Percentiles rank a stretch among this genome's conserved stretches.
Conservation (phyloP, 2,888 invertebrate species). For the Orthosia gothica region DNA sequence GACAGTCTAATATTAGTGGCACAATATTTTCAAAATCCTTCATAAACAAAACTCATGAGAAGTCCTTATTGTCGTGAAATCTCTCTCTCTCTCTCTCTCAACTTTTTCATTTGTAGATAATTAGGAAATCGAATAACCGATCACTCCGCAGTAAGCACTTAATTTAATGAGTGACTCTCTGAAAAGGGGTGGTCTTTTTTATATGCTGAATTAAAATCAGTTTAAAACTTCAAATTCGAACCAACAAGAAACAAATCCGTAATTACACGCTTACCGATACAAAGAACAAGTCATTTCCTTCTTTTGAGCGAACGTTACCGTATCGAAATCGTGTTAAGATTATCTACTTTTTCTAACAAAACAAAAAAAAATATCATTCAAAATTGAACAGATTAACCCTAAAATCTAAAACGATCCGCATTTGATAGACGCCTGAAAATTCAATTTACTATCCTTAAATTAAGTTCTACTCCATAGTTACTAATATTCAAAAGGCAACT, state of each 20-base stretch:
- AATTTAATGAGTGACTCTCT: conserved; percentile 23
- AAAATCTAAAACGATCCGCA: conserved; percentile 53
- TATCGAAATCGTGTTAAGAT: conserved; percentile 68
- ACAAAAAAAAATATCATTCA: conserved; percentile 41
- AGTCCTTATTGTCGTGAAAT: too few relatives aligned
- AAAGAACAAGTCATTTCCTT: conserved; percentile 86
- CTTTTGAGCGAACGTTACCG: conserved; percentile 73
- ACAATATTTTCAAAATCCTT: too few relatives aligned
- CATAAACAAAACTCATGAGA: neutral
- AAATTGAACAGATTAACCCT: conserved; percentile 54
- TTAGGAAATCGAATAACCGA: neutral
- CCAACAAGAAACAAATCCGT: conserved; percentile 81
- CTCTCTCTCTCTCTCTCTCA: too few relatives aligned
- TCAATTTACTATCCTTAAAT: conserved; percentile 60
- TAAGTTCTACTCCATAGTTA: conserved; percentile 47
- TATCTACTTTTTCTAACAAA: conserved; percentile 46
- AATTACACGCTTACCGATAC: conserved; percentile 82
- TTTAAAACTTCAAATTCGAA: conserved; percentile 70
- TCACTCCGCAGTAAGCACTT: neutral
- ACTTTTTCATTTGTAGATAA: too few relatives aligned
- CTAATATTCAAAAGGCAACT: conserved; percentile 54
- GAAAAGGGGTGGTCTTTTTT: conserved; percentile 74
- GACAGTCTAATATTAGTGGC: neutral
- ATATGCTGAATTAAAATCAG: conserved; percentile 66
- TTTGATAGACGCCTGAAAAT: conserved; percentile 57